Conservation (phyloP, 2,113 vertebrate genomes). For the human (Homo sapiens) region DNA sequence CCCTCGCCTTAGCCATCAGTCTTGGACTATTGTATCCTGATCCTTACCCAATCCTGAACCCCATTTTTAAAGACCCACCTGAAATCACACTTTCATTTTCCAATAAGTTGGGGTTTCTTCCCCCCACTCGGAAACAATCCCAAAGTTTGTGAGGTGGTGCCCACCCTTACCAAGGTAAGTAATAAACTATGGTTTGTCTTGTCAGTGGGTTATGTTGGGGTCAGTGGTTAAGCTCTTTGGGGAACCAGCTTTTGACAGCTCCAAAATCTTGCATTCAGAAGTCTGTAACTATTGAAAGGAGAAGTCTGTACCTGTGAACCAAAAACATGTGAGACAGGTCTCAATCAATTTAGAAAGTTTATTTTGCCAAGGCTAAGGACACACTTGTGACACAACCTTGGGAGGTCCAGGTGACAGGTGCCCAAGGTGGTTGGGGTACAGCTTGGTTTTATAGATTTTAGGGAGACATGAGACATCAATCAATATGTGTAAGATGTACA, state of each 20-base stretch:
- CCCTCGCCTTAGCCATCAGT: neutral
- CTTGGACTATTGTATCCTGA: neutral
- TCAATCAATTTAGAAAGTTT: too few species aligned
- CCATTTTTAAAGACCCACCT: neutral
- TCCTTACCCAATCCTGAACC: neutral
- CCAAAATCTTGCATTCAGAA: neutral
- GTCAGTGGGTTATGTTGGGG: neutral
- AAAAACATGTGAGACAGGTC: too few species aligned
- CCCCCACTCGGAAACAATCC: neutral
- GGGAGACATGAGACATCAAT: too few species aligned
- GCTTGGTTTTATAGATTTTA: too few species aligned
- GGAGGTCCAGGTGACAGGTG: too few species aligned
- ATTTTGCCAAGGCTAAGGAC: too few species aligned
- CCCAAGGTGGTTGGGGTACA: too few species aligned
- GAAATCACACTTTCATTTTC: neutral
- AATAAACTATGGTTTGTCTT: neutral
- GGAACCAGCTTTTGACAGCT: neutral
- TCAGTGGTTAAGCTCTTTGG: neutral
- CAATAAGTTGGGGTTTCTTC: neutral
- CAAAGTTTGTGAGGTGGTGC: neutral
- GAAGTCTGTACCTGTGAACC: too few species aligned
- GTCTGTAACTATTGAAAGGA: neutral
- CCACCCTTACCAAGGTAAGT: neutral
- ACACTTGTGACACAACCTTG: too few species aligned
- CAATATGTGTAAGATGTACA: too few species aligned